Evolutionary conservation across 2,797 vertebrate species (phyloP).

Genomic region (Oreortyx pictus): DNA sequence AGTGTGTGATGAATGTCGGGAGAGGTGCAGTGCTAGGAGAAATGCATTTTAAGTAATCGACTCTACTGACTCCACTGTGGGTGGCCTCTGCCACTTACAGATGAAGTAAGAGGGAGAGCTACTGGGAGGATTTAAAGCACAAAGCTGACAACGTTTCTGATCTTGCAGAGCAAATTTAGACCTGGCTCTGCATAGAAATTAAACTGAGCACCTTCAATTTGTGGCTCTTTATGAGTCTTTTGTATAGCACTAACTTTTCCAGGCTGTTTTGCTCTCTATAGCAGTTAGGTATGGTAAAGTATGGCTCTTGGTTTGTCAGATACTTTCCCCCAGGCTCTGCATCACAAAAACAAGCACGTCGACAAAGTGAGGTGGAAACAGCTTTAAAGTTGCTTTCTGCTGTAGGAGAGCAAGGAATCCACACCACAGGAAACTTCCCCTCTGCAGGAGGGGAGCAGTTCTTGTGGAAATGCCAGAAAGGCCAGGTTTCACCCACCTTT

Average conservation of each 20-base stretch:
- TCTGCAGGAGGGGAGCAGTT: neutral
- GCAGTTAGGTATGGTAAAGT: neutral
- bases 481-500: neutral
- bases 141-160: neutral
- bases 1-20: neutral
- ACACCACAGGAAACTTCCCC: neutral
- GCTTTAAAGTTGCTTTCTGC: neutral
- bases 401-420: no score
- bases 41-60: neutral
- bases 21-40: neutral
- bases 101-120: neutral
- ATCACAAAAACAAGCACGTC: neutral
- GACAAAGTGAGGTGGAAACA: neutral
- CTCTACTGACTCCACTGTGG: neutral
- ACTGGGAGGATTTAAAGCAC: no score
- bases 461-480: neutral
- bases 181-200: neutral
- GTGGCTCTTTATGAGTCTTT: neutral
- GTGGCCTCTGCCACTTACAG: neutral
- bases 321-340: neutral
- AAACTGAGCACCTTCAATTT: neutral
- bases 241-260: neutral
- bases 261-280: neutral
- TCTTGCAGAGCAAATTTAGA: neutral
- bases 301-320: neutral